Conservation (phyloP, 2,113 vertebrate species). For the Lamprotornis superbus region DNA sequence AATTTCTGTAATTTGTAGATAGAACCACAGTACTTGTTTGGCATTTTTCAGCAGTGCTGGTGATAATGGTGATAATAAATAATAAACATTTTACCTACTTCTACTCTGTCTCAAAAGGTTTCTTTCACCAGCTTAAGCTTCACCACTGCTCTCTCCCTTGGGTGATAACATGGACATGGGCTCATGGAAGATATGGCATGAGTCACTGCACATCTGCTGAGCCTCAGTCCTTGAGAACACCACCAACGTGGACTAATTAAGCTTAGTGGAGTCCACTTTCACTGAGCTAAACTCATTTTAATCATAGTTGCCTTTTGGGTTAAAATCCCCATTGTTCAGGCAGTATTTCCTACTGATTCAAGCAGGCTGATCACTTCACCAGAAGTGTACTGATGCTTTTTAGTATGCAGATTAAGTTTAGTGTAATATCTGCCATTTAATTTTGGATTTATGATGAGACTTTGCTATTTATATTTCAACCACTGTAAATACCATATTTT, state of each 20-base stretch:
- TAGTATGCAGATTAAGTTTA: background rate
- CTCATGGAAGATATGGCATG: background rate
- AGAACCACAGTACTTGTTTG: background rate
- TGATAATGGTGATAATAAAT: background rate
- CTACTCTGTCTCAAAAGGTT: background rate
- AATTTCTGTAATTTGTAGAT: background rate
- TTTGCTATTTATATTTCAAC: background rate
- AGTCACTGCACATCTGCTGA: background rate
- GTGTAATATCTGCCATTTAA: background rate
- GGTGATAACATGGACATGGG: background rate
- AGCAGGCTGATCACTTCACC: background rate
- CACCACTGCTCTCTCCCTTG: background rate
- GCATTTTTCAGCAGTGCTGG: background rate
- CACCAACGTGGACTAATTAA: background rate
- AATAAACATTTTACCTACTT: background rate
- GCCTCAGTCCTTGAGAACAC: background rate
- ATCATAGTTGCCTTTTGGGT: background rate
- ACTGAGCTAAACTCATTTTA: background rate
- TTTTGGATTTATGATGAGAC: background rate
- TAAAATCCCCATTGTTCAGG: background rate
- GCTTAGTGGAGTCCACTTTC: background rate
- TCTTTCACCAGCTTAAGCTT: background rate
- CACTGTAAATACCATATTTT: background rate
- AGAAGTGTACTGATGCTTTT: background rate
- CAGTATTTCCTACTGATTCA: background rate